These are phyloP conservation scores for Carassius gibelio DNA, from an alignment of 2,113 vertebrate species.

Conservation along the genomic window DNA sequence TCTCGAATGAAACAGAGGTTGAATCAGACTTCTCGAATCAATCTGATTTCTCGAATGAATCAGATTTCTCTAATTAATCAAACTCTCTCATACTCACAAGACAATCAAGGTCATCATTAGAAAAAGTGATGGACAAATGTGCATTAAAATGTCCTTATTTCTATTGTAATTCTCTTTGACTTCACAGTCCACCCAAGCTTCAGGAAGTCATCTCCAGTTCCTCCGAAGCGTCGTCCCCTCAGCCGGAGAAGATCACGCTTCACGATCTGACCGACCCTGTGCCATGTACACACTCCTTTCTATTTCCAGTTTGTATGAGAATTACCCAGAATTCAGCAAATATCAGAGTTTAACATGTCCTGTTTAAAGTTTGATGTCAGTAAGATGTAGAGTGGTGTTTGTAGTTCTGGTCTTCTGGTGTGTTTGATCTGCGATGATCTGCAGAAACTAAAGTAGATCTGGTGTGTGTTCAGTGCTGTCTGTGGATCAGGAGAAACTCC, in stretches of 20 bases:
- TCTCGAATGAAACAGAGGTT: too few relatives aligned
- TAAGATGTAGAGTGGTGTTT: neutral
- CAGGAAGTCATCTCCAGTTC: conserved; percentile 60
- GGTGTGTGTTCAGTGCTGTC: conserved; percentile 54
- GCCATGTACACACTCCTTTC: conserved; percentile 58
- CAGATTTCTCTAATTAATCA: neutral
- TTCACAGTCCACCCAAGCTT: conserved; percentile 62
- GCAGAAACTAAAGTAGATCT: neutral
- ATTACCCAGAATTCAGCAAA: neutral
- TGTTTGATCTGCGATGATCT: neutral
- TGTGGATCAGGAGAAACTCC: conserved; percentile 69
- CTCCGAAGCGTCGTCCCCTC: conserved; percentile 69
- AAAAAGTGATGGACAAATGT: neutral
- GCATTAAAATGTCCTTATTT: neutral
- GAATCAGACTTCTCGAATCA: too few relatives aligned
- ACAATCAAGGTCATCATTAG: neutral
- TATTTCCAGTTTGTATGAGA: neutral
- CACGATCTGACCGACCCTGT: conserved; percentile 70
- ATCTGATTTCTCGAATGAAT: neutral
- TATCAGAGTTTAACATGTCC: neutral
- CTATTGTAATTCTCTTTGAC: neutral
- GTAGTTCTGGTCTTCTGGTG: neutral
- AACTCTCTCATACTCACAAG: neutral
- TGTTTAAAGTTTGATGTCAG: neutral
- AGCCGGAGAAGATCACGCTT: conserved; percentile 72